These are phyloP conservation scores for Drosophila eohydei DNA, from an alignment of 2,888 invertebrate species.

Conservation along the genomic window DNA sequence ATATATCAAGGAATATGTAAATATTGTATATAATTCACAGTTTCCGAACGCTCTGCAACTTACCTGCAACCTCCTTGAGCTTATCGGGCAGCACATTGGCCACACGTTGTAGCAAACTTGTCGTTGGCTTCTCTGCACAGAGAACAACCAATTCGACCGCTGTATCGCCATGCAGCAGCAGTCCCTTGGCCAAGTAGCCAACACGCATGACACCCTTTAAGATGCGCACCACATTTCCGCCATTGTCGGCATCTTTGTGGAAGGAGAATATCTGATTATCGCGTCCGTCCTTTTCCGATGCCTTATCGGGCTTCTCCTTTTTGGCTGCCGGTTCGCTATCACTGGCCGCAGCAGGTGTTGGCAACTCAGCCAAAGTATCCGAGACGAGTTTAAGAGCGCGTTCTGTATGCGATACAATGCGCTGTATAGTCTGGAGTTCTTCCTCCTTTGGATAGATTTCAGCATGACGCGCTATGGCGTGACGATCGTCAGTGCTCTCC, in stretches of 20 bases:
- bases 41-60: constrained; percentile 75
- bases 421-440: constrained; percentile 95
- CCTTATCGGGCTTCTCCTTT: constrained; percentile 83
- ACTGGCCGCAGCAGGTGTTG: constrained; percentile 40
- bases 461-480: constrained; percentile 96
- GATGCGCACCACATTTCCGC: constrained; percentile 87
- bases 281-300: constrained; percentile 89
- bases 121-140: constrained; percentile 97
- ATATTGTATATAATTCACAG: constrained; percentile 13
- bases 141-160: constrained; percentile 96
- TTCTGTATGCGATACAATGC: constrained; percentile 96
- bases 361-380: constrained; percentile 91
- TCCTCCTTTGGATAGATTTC: constrained; percentile 97
- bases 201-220: constrained; percentile 99
- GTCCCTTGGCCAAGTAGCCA: constrained; percentile 93
- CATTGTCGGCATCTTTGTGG: constrained; percentile 88
- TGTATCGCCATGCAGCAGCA: constrained; percentile 95
- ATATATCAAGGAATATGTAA: constrained; percentile 79
- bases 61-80: constrained; percentile 89
- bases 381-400: constrained; percentile 97
- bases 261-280: constrained; percentile 92
- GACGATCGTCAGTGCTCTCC: constrained; percentile 98
- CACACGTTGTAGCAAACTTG: constrained; percentile 93
- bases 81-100: constrained; percentile 93
- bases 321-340: constrained; percentile 62